These are phyloP conservation scores for Pheosia tremula DNA, from an alignment of 2,888 invertebrate species.

Conservation along the genomic window DNA sequence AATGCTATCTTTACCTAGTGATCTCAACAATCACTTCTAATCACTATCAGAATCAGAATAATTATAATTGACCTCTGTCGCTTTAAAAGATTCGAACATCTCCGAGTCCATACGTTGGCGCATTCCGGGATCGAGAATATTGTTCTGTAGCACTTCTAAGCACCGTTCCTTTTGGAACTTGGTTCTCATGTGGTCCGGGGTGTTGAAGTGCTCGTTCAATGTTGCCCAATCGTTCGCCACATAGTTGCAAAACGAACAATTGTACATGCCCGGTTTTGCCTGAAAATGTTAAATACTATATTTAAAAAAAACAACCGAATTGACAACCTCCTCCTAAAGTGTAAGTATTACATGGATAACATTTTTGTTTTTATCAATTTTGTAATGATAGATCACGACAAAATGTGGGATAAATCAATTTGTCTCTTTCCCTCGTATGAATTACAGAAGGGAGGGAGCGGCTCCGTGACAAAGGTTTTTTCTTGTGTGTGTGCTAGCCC, in stretches of 20 bases:
- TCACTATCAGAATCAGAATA: not conserved
- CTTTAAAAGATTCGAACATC: not conserved
- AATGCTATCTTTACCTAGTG: too few relatives aligned
- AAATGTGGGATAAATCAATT: too few relatives aligned
- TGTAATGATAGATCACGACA: too few relatives aligned
- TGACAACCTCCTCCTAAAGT: too few relatives aligned
- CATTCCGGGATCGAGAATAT: not conserved
- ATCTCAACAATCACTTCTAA: not conserved
- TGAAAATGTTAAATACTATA: not conserved
- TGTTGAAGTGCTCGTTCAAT: not conserved
- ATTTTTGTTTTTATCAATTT: too few relatives aligned
- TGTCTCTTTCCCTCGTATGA: too few relatives aligned
- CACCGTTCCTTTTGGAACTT: not conserved
- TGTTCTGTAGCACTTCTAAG: not conserved
- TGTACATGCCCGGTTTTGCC: constrained; percentile 4
- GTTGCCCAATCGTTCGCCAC: not conserved
- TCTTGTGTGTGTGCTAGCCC: too few relatives aligned
- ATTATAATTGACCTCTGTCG: not conserved
- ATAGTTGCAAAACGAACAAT: constrained; percentile 8
- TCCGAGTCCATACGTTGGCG: not conserved
- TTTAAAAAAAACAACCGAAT: not conserved
- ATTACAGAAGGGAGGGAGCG: too few relatives aligned
- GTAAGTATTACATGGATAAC: too few relatives aligned
- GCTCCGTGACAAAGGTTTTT: too few relatives aligned
- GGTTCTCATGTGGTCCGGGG: not conserved